Evolutionary conservation across 2,888 invertebrate genomes (phyloP).

Genomic region (Tenthredo notha): DNA sequence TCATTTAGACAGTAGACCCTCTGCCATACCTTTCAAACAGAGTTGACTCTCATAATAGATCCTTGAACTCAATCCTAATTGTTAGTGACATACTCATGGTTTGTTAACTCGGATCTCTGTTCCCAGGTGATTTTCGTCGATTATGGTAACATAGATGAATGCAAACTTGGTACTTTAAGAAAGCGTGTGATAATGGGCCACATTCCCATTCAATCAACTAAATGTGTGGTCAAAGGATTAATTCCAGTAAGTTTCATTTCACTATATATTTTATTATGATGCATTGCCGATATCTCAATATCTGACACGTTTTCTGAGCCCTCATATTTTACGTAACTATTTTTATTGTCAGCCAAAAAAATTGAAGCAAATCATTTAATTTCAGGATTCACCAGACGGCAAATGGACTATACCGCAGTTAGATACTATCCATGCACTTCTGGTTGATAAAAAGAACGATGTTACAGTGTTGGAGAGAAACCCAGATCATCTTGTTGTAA

Average conservation of each 20-base stretch:
- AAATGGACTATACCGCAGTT: constrained; percentile 81
- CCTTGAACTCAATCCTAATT: not conserved
- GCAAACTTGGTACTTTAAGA: constrained; percentile 81
- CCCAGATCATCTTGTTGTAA: constrained; percentile 63
- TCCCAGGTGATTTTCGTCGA: constrained; percentile 86
- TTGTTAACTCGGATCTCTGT: not conserved
- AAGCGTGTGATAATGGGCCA: constrained; percentile 83
- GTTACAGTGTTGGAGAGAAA: constrained; percentile 78
- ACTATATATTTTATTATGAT: not conserved
- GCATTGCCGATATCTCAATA: not conserved
- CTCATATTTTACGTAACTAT: not conserved
- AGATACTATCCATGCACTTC: constrained; percentile 82
- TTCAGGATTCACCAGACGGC: constrained; percentile 61
- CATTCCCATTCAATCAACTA: constrained; percentile 85
- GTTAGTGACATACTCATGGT: not conserved
- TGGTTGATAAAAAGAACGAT: constrained; percentile 82
- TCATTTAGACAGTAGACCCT: not conserved
- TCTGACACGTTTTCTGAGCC: not conserved
- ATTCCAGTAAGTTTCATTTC: constrained; percentile 75
- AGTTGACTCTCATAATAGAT: not conserved
- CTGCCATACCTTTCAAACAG: not conserved
- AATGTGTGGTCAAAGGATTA: constrained; percentile 81
- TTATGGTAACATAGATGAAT: constrained; percentile 89
- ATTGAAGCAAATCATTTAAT: not conserved
- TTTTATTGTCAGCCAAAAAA: not conserved